Base-by-base conservation (phyloP, 2,113 vertebrate species). In the Eptatretus burgeri region DNA sequence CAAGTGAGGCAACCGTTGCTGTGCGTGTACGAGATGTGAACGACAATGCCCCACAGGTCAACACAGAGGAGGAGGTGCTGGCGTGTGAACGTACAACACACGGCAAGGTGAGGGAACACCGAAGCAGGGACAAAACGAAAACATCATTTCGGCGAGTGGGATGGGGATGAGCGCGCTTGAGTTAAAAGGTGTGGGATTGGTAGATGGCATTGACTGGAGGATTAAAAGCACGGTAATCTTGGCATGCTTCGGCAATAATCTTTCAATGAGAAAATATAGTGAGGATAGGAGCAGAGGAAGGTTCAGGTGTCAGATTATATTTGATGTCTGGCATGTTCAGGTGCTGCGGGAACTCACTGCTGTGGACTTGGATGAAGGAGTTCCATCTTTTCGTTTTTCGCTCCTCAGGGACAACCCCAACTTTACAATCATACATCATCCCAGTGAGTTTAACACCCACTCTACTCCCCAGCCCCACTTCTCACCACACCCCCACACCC, bases 261-360 rank as follows among this genome's bases (percentile, higher is more conserved):
- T 41, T 41, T 7, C 27, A 5, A 41, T 41, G 27, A 41, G 3
- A 41, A 41, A 41, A 41, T 3, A 7, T 5, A 41, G 27, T 41
- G 27, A 41, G 27, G 27, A 41, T 41, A 41, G 27, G 27, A 41
- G 27, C 27, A 41, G 27, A 41, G 3, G 27, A 3, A 41, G 27
- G 27, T 3, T 41, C 7, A 41, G 7, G 7, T 41, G 27, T 41
- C 27, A 41, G 27, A 41, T 41, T 41, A 7, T 41, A 7, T 41
- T 41, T 41, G n/a, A 20, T 60, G 56, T 20, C 12, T 17, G n/a
- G 11, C 56, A 13, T 20, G 56, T 68, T 70, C 68, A 96, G 89
- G 78, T 87, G 50, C 89, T 96, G 74, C 85, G 93, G 77, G 88
- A 82, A 73, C 81, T 96, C 72, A 93, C 86, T 14, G 89, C 86